Base-by-base conservation (phyloP, 1,140 invertebrate species). In the Cyclargus thomasi region DNA sequence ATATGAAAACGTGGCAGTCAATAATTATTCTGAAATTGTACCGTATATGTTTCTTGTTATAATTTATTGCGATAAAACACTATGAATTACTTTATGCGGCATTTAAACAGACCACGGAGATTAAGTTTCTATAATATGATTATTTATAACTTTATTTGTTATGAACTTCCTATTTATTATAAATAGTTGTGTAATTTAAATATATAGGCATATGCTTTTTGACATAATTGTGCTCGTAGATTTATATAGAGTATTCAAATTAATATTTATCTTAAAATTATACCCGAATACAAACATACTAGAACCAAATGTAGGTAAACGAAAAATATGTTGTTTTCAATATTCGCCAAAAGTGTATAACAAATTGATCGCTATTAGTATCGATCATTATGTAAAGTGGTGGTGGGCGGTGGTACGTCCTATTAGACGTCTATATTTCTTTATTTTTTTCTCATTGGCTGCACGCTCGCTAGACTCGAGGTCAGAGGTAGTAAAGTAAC, bases 71-170 rank as follows among this genome's bases (percentile, higher is more conserved):
- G 14, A 4, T 47, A 47, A 47, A 47, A 16, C 39, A 47, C 14
- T 47, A 47, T 47, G 39, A 47, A 47, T 47, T 47, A 47, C 11
- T 11, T 47, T 14, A 47, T 29, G 29, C 39, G 39, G 39, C 39
- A 47, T 47, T 14, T 16, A 47, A 47, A 47, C 39, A 47, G 14
- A 29, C 29, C 29, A 7, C 29, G 29, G 8, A 47, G 39, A 47
- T 47, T 47, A 47, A 47, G 10, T 47, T 47, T 47, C 39, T 16
- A 47, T 47, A 47, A 47, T 47, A 47, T 2, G 39, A 47, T 47
- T 47, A 47, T 47, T 47, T 47, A 47, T 47, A 47, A 47, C 39
- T 47, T 47, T 47, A 47, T 47, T 47, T 47, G 39, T 47, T 47
- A 47, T 47, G 14, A 47, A 11, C 39, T 47, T 47, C 39, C 39